These are phyloP conservation scores for Hormaphis cornu DNA, from an alignment of 1,140 invertebrate genomes.

Conservation along the genomic window DNA sequence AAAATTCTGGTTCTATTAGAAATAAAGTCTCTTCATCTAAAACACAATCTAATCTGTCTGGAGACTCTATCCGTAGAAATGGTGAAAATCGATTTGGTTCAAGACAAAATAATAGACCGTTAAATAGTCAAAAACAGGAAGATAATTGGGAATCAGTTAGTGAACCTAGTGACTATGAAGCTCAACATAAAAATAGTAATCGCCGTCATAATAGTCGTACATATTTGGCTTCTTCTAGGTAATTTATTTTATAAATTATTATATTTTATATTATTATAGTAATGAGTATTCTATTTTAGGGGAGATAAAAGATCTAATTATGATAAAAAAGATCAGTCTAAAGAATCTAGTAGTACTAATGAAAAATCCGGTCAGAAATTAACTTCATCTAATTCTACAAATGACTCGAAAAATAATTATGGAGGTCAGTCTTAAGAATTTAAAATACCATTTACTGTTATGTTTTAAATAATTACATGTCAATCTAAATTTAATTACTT, in stretches of 20 bases:
- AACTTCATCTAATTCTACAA: neutral
- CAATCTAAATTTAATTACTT: neutral
- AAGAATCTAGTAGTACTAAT: conserved; percentile 8
- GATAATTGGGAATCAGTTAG: conserved; percentile 61
- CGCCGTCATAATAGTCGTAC: conserved; percentile 1
- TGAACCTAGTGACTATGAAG: conserved; percentile 53
- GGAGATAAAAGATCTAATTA: conserved; percentile 20
- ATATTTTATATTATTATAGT: neutral
- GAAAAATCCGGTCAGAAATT: conserved; percentile 11
- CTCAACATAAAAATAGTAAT: conserved; percentile 39
- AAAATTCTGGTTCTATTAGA: neutral
- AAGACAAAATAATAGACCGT: conserved; percentile 1
- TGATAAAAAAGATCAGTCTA: conserved; percentile 18
- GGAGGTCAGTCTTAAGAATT: neutral
- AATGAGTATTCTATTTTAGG: neutral
- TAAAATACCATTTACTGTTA: neutral
- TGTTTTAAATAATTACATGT: neutral
- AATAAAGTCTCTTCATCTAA: conserved; percentile 32
- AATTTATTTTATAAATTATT: neutral
- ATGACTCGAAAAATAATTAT: conserved; percentile 6
- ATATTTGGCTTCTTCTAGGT: conserved; percentile 14
- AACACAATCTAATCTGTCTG: conserved; percentile 20
- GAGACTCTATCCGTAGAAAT: neutral
- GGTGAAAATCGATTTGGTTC: conserved; percentile 25
- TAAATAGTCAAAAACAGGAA: conserved; percentile 44